Base-by-base conservation (phyloP, 2,888 invertebrate species). In the Blastobasis lacticolella region DNA sequence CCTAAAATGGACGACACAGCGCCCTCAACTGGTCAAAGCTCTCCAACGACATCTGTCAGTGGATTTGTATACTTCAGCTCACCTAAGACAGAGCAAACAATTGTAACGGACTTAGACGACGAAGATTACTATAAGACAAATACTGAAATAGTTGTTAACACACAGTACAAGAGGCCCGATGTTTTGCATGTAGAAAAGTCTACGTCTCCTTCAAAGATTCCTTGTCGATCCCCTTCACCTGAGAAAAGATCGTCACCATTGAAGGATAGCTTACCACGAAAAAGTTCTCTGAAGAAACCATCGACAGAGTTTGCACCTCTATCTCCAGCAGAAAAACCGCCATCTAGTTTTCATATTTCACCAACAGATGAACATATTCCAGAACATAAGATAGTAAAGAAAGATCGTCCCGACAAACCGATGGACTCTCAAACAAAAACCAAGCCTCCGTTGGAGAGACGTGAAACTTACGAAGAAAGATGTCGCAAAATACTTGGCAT, bases 381-480 rank as follows among this genome's bases (percentile, higher is more conserved):
- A 36, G 66, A 66, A 48, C 71, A 75, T 50, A 75, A 74, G 57
- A 57, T 74, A 4, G 63, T 74, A 0, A 80, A 78, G 46, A 81
- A 82, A 63, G 75, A 80, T 50, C 56, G 58, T 4, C 67, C 75
- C 10, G 66, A 71, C 41, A 65, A 75, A 61, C 54, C 67, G 10
- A 43, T 54, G n/a, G 64, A 64, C 46, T 57, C 64, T 38, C 69
- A 72, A 6, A 70, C 81, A 0, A 90, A 89, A 60, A 67, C 80
- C 37, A 91, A 90, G 59, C 90, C 91, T 43, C 90, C 92, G 1
- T 72, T 91, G 41, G 90, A 90, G 57, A 86, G 93, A 61, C 90
- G 92, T 42, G 93, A 94, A 74, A 93, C 93, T 1, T 94, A 93
- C 57, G 93, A 93, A 72, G 93, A 93, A 71, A 85, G 93, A 40